Evolutionary conservation across 2,888 invertebrate genomes (phyloP).

Genomic region (Morpho deidamia): DNA sequence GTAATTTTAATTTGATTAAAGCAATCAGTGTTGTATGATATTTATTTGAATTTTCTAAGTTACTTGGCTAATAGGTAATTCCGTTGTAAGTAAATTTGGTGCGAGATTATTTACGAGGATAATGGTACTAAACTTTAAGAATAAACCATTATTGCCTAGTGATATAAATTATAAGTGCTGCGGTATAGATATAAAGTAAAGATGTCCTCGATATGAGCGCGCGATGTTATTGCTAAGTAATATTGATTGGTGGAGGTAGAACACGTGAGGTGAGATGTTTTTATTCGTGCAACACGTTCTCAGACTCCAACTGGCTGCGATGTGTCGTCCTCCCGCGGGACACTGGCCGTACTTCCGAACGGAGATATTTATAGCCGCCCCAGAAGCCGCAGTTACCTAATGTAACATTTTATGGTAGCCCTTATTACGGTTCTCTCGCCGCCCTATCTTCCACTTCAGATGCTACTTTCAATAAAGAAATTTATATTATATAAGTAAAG

Average conservation of each 20-base stretch:
- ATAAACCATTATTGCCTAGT: background rate
- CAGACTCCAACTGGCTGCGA: constrained; percentile 54
- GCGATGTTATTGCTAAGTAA: constrained; percentile 62
- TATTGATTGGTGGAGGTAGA: constrained; percentile 62
- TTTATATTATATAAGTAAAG: constrained; percentile 55
- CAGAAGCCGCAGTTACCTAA: constrained; percentile 77
- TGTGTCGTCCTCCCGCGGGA: constrained; percentile 72
- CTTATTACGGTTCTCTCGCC: constrained; percentile 66
- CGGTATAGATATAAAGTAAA: constrained; percentile 41
- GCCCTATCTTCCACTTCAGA: constrained; percentile 36
- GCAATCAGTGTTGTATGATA: too few relatives aligned
- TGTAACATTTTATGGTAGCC: constrained; percentile 76
- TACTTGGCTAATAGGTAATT: too few relatives aligned
- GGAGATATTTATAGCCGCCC: constrained; percentile 77
- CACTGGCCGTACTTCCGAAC: constrained; percentile 73
- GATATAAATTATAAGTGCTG: constrained; percentile 23
- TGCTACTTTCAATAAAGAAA: constrained; percentile 39
- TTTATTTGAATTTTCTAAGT: too few relatives aligned
- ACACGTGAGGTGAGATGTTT: constrained; percentile 62
- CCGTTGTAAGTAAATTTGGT: too few relatives aligned
- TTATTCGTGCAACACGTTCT: constrained; percentile 73
- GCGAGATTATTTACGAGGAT: too few relatives aligned
- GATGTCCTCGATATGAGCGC: constrained; percentile 48
- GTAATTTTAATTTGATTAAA: too few relatives aligned
- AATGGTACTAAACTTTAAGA: background rate